Evolutionary conservation across 2,113 vertebrate species (phyloP), one percentile per base, ranked within the genome.

Genomic region (Cololabis saira): DNA sequence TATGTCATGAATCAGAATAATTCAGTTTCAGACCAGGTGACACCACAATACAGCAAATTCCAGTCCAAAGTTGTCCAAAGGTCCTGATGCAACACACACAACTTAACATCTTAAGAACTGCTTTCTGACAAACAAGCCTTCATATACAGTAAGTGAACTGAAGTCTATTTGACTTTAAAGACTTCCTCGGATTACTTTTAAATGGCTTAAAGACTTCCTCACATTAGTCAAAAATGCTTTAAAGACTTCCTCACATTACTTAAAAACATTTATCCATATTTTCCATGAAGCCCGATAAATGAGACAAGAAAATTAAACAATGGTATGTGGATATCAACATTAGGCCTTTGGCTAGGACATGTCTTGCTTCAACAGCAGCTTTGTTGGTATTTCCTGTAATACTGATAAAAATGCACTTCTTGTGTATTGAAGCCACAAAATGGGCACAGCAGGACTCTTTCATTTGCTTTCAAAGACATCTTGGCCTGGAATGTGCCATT

Each of bases 331-430:
- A 41, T 56, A 50, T 9, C 19, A 63, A 52, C 42, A 51, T 66
- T 72, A 56, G 24, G 50, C 5, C 24, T 58, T 53, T 59, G 52
- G 19, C 58, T 62, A 67, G 53, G 58, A 69, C 40, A 65, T 54
- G 65, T 76, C n/a, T 56, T 37, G 61, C 45, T 76, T 54, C 56
- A 73, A 5, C 67, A 78, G 37, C 48, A 56, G 56, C 22, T 22
- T 59, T 71, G 71, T 47, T 66, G 76, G 74, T 41, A 84, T 74
- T 86, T 82, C 71, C 81, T 72, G 66, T 17, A 56, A 52, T 40
- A 22, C 67, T 70, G 61, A 72, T 69, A 69, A 73, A 73, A 67
- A 54, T 58, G 33, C 63, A 55, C 51, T 73, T 47, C 50, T 41
- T 33, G 11, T 60, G 55, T 61, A 51, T 49, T 47, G 24, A 27